These are phyloP conservation scores for Smittia sp. DNA, from an alignment of 2,888 invertebrate genomes.

Conservation along the genomic window DNA sequence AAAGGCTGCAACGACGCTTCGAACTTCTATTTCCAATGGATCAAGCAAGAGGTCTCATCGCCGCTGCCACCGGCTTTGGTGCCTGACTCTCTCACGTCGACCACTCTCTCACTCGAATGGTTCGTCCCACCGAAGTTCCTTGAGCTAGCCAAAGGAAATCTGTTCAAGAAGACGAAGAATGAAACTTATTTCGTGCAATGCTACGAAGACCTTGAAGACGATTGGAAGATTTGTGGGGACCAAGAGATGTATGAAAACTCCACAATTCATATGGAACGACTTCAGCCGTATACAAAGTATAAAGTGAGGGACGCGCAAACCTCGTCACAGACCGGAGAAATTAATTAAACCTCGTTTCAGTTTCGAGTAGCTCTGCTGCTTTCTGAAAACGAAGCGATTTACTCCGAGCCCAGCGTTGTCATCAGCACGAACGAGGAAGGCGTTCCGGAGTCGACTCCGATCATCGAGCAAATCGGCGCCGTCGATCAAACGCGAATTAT, in stretches of 20 bases:
- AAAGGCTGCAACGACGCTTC: slow-evolving; percentile 81
- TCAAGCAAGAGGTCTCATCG: slow-evolving; percentile 67
- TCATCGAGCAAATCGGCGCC: slow-evolving; percentile 71
- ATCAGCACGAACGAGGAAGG: slow-evolving; percentile 73
- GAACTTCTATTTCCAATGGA: slow-evolving; percentile 68
- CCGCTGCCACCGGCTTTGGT: slow-evolving; percentile 74
- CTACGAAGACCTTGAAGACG: slow-evolving; percentile 65
- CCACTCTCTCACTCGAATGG: slow-evolving; percentile 79
- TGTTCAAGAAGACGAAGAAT: slow-evolving; percentile 49
- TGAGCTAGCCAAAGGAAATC: slow-evolving; percentile 56
- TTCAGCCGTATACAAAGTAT: slow-evolving; percentile 87
- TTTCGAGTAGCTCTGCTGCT: slow-evolving; percentile 83
- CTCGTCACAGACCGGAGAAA: background rate
- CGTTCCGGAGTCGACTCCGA: slow-evolving; percentile 72
- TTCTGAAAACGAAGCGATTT: slow-evolving; percentile 67
- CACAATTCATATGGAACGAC: slow-evolving; percentile 68
- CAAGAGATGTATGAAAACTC: slow-evolving; percentile 66
- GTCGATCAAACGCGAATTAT: slow-evolving; percentile 80
- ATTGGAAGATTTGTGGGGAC: slow-evolving; percentile 81
- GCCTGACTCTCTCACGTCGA: slow-evolving; percentile 72
- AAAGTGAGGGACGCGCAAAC: slow-evolving; percentile 61
- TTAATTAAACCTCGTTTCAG: slow-evolving; percentile 55
- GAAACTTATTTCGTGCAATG: slow-evolving; percentile 69
- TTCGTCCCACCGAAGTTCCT: slow-evolving; percentile 56
- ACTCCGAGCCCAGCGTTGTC: slow-evolving; percentile 72